These are phyloP conservation scores for Petrosia ficiformis DNA, from an alignment of 37 sponge, comb jelly and placozoan genomes.

Conservation along the genomic window DNA sequence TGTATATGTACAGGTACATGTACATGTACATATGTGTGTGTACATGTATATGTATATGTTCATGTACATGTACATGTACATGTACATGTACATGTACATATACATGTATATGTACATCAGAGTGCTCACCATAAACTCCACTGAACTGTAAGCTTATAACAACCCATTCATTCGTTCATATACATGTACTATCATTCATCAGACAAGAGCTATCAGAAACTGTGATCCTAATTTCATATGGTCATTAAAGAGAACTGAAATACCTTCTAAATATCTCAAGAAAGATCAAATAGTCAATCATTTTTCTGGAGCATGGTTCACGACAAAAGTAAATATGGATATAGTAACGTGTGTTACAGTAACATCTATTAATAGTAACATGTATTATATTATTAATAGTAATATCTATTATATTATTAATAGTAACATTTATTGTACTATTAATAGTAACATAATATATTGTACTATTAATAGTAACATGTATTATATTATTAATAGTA, in stretches of 20 bases:
- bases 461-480: too few species aligned
- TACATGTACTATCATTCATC: neutral
- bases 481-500: too few species aligned
- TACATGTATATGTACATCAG: neutral
- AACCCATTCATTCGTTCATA: constrained; percentile 4
- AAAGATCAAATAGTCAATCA: constrained; percentile 84
- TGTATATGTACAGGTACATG: neutral
- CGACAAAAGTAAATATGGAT: constrained; percentile 72
- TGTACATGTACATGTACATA: constrained; percentile 50
- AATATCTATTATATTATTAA: too few species aligned
- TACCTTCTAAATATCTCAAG: constrained; percentile 26
- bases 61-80: too few species aligned
- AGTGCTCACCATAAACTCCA: too few species aligned
- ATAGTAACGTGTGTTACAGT: neutral
- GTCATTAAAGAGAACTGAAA: constrained; percentile 70
- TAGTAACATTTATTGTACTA: too few species aligned
- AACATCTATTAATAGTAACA: neutral
- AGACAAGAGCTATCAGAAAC: constrained; percentile 76
- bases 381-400: too few species aligned
- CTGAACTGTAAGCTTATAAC: too few species aligned
- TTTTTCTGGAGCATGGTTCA: constrained; percentile 74
- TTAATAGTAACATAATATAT: too few species aligned
- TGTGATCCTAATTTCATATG: constrained; percentile 84
- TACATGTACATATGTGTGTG: too few species aligned
- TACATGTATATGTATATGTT: constrained; percentile 43